These are phyloP conservation scores for Heloderma charlesbogerti DNA, from an alignment of 2,113 vertebrate species.

Conservation along the genomic window DNA sequence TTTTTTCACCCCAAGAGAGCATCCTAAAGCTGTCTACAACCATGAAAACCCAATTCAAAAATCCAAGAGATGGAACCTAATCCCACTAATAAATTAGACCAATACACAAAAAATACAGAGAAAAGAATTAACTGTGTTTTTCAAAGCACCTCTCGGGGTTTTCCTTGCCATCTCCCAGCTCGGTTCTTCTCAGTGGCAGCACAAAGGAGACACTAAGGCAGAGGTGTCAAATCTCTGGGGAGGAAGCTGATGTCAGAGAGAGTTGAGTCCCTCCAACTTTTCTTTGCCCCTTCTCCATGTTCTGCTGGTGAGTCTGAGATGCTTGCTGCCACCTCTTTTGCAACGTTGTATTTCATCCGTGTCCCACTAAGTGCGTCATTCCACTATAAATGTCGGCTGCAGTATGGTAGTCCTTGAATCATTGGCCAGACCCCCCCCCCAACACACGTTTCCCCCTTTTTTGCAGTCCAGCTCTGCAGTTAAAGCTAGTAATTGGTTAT, in stretches of 20 bases:
- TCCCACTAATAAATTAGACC: not conserved
- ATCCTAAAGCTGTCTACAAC: no score
- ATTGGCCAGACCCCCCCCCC: not conserved
- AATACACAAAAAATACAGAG: not conserved
- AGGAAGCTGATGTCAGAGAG: no score
- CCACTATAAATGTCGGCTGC: conserved; percentile 8
- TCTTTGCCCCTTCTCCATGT: not conserved
- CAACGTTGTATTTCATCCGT: not conserved
- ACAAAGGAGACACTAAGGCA: not conserved
- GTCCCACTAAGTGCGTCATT: not conserved
- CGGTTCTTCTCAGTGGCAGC: not conserved
- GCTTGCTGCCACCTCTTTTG: not conserved
- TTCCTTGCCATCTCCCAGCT: not conserved
- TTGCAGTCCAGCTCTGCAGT: not conserved
- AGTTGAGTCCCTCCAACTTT: not conserved
- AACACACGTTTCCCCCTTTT: no score
- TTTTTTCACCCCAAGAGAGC: no score
- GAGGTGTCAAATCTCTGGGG: not conserved
- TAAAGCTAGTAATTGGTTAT: conserved; percentile 5
- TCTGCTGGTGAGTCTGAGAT: not conserved
- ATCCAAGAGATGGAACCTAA: no score
- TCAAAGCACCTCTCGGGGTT: not conserved
- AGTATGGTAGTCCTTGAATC: conserved; percentile 6
- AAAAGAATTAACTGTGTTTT: no score
- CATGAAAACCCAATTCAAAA: no score